Evolutionary conservation across 1,140 invertebrate species (phyloP).

Genomic region (Octopus sinensis): DNA sequence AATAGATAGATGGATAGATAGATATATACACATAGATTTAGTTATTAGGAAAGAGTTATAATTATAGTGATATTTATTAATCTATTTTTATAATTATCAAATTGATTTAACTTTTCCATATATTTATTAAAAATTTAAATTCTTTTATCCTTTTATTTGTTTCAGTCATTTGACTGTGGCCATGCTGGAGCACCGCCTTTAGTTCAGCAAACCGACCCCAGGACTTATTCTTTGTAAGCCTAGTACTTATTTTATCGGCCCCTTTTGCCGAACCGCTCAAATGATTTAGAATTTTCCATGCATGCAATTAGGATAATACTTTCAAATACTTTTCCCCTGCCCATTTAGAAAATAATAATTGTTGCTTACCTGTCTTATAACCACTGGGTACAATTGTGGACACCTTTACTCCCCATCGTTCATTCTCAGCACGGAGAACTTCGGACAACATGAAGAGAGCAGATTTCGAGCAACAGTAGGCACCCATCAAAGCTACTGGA

Average conservation of each 20-base stretch:
- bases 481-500: slow-evolving; percentile 40
- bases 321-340: background rate
- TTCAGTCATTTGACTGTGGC: background rate
- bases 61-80: background rate
- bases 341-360: background rate
- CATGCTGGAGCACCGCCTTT: background rate
- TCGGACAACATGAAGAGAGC: slow-evolving; percentile 43
- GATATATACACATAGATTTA: background rate
- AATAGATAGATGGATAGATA: background rate
- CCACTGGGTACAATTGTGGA: slow-evolving; percentile 49
- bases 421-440: slow-evolving; percentile 40
- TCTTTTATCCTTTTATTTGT: background rate
- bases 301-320: background rate
- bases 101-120: background rate
- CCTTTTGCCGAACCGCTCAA: background rate
- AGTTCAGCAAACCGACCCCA: background rate
- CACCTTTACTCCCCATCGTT: slow-evolving; percentile 42
- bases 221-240: background rate
- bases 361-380: slow-evolving; percentile 41
- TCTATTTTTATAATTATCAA: background rate
- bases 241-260: background rate
- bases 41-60: background rate
- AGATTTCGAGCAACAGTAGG: slow-evolving; percentile 49
- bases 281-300: background rate
- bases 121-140: background rate